Evolutionary conservation across 2,888 invertebrate species (phyloP), one percentile per base, ranked within the genome.

Genomic region (Melanostoma mellinum): DNA sequence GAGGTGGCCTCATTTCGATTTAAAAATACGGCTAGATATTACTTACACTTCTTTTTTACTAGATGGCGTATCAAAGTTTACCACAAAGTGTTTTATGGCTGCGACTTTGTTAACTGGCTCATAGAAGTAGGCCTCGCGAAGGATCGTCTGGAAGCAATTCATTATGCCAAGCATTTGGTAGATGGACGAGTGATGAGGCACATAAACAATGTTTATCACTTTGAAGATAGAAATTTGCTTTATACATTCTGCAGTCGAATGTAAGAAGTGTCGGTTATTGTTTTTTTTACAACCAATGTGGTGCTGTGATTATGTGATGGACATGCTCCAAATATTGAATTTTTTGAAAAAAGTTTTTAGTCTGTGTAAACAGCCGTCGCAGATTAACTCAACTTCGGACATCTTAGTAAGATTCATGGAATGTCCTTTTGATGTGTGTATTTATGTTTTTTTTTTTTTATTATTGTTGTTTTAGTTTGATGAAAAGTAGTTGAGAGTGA

Each of bases 141-240:
- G 85, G 96, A 96, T 91, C 93, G 96, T 32, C 93, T 93, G 44
- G 97, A 97, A 88, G 98, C 97, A 1, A 93, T 95, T 5, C 93
- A 93, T 65, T 98, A 98, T 91, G 97, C 97, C 8, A 93, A 95
- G 20, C 95, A 96, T 89, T 93, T 98, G 56, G 93, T 98, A 32
- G 95, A 96, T 88, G 97, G 97, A 8, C 93, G 97, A 63, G 95
- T 98, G 48, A 93, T 98, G 74, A 93, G 95, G 68, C 98, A 98
- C 90, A 93, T 98, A 56, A 95, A 95, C 88, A 93, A 95, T 87
- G 94, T 95, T 3, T 96, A 97, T 89, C 96, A 97, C 90, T 98
- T 98, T 91, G 94, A 95, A 87, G 96, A 98, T 91, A 94, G 95
- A 85, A 94, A 94, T 88, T 93, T 97, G 82, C 93, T 98, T 10